A percentile compares a stretch with the other conserved stretches of the same genome.
Evolutionary conservation across 2,888 invertebrate genomes (phyloP).

Genomic region (Sinotaia quadrata): DNA sequence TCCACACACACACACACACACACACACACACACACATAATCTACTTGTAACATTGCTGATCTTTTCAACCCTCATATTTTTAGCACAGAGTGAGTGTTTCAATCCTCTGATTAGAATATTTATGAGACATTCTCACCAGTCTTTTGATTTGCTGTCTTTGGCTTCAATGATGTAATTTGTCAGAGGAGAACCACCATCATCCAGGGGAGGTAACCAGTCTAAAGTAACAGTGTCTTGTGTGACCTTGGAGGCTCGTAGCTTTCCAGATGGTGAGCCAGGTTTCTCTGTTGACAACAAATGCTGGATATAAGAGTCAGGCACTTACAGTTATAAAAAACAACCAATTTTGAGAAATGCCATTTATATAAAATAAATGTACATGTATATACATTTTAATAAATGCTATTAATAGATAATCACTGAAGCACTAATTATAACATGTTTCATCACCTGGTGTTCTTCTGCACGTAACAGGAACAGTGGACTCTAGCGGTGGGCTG

Average conservation of each 20-base stretch:
- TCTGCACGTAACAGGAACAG: conserved; percentile 55
- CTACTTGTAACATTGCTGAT: no score
- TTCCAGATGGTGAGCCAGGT: conserved; percentile 68
- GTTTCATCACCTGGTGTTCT: conserved; percentile 52
- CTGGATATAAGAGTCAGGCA: no score
- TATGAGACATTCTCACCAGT: conserved; percentile 32
- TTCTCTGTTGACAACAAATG: conserved; percentile 45
- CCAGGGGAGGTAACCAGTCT: conserved; percentile 69
- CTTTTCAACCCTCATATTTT: no score
- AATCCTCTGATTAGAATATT: not conserved
- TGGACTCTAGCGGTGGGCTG: conserved; percentile 81
- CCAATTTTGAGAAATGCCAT: no score
- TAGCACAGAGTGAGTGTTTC: no score
- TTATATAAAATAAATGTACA: no score
- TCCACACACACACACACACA: not conserved
- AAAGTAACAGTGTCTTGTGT: conserved; percentile 56
- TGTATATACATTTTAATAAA: no score
- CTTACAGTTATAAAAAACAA: not conserved
- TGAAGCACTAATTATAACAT: no score
- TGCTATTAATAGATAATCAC: no score
- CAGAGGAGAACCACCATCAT: conserved; percentile 67
- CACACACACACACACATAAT: conserved; percentile 16
- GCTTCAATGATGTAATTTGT: conserved; percentile 63
- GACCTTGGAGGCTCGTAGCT: conserved; percentile 82
- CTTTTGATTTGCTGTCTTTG: conserved; percentile 64